Evolutionary conservation across 2,797 vertebrate genomes (phyloP).

Genomic region (Gambusia yucatana): DNA sequence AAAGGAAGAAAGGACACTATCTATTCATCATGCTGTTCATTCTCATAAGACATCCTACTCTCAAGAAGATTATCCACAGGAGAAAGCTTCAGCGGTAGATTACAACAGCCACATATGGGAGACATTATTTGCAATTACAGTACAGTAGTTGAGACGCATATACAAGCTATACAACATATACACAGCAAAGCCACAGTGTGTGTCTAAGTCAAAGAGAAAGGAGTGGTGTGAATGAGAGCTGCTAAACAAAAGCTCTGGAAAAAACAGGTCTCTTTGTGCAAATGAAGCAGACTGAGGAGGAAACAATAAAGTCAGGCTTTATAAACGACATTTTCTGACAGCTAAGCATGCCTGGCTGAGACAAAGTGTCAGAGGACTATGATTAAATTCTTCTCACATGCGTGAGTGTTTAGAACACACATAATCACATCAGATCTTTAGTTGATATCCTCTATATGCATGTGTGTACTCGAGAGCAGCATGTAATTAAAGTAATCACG

Average conservation of each 20-base stretch:
- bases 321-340: conserved; percentile 19
- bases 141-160: conserved; percentile 76
- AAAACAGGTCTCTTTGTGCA: conserved; percentile 25
- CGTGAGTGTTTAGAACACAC: conserved; percentile 11
- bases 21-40: conserved; percentile 22
- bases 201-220: conserved; percentile 25
- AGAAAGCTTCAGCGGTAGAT: conserved; percentile 30
- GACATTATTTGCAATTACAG: conserved; percentile 70
- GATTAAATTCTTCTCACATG: conserved; percentile 8
- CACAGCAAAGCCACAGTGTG: conserved; percentile 64
- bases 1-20: conserved; percentile 19
- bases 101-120: conserved; percentile 68
- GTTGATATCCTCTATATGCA: conserved; percentile 26
- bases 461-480: conserved; percentile 3
- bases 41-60: conserved; percentile 32
- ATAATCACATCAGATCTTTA: conserved; percentile 24
- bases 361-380: conserved; percentile 22
- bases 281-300: conserved; percentile 55
- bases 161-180: conserved; percentile 70
- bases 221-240: conserved; percentile 14
- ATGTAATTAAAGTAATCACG: conserved; percentile 33
- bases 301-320: conserved; percentile 25
- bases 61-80: conserved; percentile 33
- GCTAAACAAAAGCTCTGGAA: conserved; percentile 39
- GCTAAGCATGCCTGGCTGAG: background rate